Evolutionary conservation across 2,797 vertebrate species (phyloP).

Genomic region (Tympanoctomys barrerae): DNA sequence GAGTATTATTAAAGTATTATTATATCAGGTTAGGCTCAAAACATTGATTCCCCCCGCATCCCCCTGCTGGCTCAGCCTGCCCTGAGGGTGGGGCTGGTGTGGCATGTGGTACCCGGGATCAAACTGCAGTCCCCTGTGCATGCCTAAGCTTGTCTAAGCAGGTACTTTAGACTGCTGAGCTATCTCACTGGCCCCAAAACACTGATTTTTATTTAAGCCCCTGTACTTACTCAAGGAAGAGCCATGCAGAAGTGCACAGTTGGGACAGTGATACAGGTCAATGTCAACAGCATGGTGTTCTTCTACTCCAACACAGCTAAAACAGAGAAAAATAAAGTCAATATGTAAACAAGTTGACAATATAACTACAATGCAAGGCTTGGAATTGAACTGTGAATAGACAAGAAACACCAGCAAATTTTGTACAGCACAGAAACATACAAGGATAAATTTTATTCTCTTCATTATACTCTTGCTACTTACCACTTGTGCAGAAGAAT

Average conservation of each 20-base stretch:
- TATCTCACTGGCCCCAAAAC: too few species aligned
- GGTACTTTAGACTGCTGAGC: too few species aligned
- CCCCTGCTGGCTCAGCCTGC: too few species aligned
- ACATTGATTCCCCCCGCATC: background rate
- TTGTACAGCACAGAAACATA: slow-evolving; percentile 1
- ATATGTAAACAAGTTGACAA: background rate
- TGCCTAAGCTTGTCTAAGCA: too few species aligned
- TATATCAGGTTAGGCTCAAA: background rate
- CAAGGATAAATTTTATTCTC: slow-evolving; percentile 49
- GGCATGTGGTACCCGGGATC: too few species aligned
- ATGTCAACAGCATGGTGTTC: slow-evolving; percentile 99
- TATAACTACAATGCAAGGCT: background rate
- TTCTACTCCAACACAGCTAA: slow-evolving; percentile 98
- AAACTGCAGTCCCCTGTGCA: too few species aligned
- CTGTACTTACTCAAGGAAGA: slow-evolving; percentile 96
- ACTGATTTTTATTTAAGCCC: background rate
- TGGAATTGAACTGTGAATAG: slow-evolving; percentile 47
- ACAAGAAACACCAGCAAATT: slow-evolving; percentile 33
- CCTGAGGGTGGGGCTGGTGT: too few species aligned
- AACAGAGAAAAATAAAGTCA: slow-evolving; percentile 71
- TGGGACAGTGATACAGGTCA: slow-evolving; percentile 99
- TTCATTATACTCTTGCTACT: background rate
- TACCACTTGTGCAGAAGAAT: background rate
- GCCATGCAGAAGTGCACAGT: slow-evolving; percentile 95
- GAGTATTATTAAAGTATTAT: background rate